Evolutionary conservation across 2,888 invertebrate genomes (phyloP), one percentile per base, ranked within the genome.

Genomic region (Agonopterix alstromeriana): DNA sequence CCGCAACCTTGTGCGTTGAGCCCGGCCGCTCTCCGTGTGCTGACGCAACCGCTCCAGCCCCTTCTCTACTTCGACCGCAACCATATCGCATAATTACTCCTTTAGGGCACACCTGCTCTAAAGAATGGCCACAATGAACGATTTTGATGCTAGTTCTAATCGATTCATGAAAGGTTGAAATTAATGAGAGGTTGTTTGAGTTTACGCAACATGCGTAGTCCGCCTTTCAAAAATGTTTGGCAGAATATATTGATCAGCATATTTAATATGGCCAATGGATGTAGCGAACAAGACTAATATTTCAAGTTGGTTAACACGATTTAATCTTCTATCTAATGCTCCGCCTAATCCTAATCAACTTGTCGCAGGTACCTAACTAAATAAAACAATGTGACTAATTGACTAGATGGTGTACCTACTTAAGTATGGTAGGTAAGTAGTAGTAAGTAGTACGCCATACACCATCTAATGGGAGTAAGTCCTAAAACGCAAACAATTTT

Each of bases 1-100:
- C 78, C 77, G 80, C 87, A 87, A 87, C 88, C 88, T 88, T 88
- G 88, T 85, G 79, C 78, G 76, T 87, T 87, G 87, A 86, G 84
- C 63, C 74, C 80, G 79, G 69, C 86, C 87, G 82, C 83, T 85
- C 86, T 84, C 86, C 71, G 79, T 41, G 68, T 71, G 76, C 78
- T 86, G 84, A 86, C 83, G 86, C 86, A 87, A 87, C 77, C 69
- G 57, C 73, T 75, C 63, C 81, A 83, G 83, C 84, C 82, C 86
- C 83, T 85, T 85, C 87, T 84, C 83, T 70, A 63, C 70, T 70
- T 60, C 73, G 67, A 68, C 73, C 69, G 71, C 73, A 74, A 70
- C 71, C 65, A 72, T 72, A 81, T 77, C 78, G 72, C 72, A 78
- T 86, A 83, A 85, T 86, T 81, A 79, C 74, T 83, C 84, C 87